These are phyloP conservation scores for Acipenser transmontanus DNA, from an alignment of 2,797 vertebrate species.

Conservation along the genomic window DNA sequence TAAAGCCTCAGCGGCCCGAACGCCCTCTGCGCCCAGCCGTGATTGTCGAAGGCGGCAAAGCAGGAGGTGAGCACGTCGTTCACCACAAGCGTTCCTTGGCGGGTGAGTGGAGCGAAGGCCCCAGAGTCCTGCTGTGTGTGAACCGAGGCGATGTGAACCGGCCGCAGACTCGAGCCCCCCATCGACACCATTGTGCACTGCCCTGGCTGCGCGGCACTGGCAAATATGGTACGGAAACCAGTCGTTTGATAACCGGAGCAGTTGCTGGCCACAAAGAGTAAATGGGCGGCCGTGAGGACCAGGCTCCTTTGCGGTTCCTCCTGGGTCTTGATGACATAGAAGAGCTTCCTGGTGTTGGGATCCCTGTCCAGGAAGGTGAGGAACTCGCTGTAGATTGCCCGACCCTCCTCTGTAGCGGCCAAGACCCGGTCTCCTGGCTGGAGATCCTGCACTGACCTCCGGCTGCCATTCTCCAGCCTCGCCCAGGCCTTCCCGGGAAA, in stretches of 20 bases:
- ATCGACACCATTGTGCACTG: constrained; percentile 72
- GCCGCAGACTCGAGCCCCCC: constrained; percentile 34
- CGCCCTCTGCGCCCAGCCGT: constrained; percentile 76
- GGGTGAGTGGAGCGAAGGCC: constrained; percentile 79
- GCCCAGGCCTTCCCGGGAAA: constrained; percentile 77
- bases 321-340: constrained; percentile 71
- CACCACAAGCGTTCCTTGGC: constrained; percentile 82
- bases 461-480: constrained; percentile 64
- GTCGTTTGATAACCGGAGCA: constrained; percentile 40
- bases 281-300: constrained; percentile 80
- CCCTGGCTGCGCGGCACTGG: constrained; percentile 74
- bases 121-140: constrained; percentile 55
- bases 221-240: constrained; percentile 68
- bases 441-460: constrained; percentile 66
- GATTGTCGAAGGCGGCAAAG: constrained; percentile 79
- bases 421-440: constrained; percentile 76
- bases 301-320: constrained; percentile 63
- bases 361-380: constrained; percentile 81
- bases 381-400: constrained; percentile 78
- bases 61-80: constrained; percentile 83
- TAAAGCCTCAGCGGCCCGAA: constrained; percentile 81
- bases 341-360: constrained; percentile 55
- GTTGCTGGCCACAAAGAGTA: constrained; percentile 74
- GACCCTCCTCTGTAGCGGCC: constrained; percentile 68
- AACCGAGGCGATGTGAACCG: constrained; percentile 67